Evolutionary conservation across 37 sponge, comb jelly and placozoan genomes (phyloP).

Genomic region (Chondrosia reniformis): DNA sequence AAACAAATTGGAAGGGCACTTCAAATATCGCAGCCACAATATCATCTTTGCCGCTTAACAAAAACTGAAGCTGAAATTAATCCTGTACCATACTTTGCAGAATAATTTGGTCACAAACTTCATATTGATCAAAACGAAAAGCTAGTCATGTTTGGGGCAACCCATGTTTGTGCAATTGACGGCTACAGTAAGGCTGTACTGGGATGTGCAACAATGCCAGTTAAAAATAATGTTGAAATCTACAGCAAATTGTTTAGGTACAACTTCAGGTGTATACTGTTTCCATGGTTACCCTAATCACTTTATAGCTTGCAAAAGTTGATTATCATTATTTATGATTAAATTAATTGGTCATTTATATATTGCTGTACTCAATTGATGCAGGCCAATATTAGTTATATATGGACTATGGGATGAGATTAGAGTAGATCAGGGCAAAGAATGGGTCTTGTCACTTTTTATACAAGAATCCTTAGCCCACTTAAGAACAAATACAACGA

Average conservation of each 20-base stretch:
- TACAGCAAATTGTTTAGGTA: slow-evolving; percentile 29
- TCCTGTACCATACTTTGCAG: slow-evolving; percentile 43
- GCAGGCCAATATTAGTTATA: slow-evolving; percentile 36
- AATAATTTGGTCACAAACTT: slow-evolving; percentile 53
- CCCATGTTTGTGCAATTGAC: slow-evolving; percentile 39
- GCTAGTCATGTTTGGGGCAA: slow-evolving; percentile 44
- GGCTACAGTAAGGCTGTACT: slow-evolving; percentile 38
- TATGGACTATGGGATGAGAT: slow-evolving; percentile 74
- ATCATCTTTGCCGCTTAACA: slow-evolving; percentile 10
- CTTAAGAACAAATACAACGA: slow-evolving; percentile 29
- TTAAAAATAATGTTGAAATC: slow-evolving; percentile 41
- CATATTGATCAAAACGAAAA: slow-evolving; percentile 61
- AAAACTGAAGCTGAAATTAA: slow-evolving; percentile 22
- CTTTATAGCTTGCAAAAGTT: background rate
- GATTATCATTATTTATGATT: background rate
- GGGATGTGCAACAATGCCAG: slow-evolving; percentile 31
- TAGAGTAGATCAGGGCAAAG: slow-evolving; percentile 60
- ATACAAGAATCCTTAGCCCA: slow-evolving; percentile 46
- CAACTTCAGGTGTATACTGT: background rate
- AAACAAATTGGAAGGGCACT: slow-evolving; percentile 23
- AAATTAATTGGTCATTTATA: background rate
- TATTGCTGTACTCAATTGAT: no score
- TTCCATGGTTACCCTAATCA: background rate
- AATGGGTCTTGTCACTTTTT: slow-evolving; percentile 53
- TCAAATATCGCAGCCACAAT: slow-evolving; percentile 7